Evolutionary conservation across 2,888 invertebrate species (phyloP).

Genomic region (Tenthredo distinguenda): DNA sequence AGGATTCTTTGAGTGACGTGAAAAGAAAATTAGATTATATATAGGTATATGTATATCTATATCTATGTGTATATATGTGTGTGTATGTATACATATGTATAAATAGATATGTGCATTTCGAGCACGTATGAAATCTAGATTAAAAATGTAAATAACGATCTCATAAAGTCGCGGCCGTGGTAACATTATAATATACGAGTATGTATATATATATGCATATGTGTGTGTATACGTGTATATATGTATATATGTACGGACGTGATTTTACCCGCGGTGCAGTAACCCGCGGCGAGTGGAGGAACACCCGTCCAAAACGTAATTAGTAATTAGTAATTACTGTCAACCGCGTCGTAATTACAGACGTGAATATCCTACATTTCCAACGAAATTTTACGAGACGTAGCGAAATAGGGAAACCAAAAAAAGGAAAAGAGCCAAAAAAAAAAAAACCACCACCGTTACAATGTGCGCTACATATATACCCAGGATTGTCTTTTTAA

Average conservation of each 20-base stretch:
- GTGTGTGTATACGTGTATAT: not conserved
- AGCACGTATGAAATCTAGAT: conserved; percentile 40
- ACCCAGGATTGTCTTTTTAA: not conserved
- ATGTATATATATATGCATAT: not conserved
- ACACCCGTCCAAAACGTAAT: conserved; percentile 31
- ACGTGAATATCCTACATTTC: conserved; percentile 2
- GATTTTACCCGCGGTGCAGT: conserved; percentile 37
- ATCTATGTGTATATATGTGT: not conserved
- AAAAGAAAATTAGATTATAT: not conserved
- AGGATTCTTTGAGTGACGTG: no score
- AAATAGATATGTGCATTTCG: conserved; percentile 7
- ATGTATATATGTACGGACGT: not conserved
- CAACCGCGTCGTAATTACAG: conserved; percentile 32
- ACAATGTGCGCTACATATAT: not conserved
- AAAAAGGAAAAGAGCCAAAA: not conserved
- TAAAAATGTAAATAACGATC: conserved; percentile 49
- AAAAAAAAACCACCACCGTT: not conserved
- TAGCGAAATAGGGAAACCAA: not conserved
- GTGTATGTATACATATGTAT: not conserved
- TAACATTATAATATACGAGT: conserved; percentile 1
- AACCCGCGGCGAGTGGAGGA: not conserved
- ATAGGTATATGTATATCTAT: not conserved
- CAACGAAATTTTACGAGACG: conserved; percentile 24
- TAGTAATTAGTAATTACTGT: conserved; percentile 46
- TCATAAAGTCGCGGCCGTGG: conserved; percentile 19